Evolutionary conservation across 2,797 vertebrate genomes (phyloP).

Genomic region (Hybognathus amarus): DNA sequence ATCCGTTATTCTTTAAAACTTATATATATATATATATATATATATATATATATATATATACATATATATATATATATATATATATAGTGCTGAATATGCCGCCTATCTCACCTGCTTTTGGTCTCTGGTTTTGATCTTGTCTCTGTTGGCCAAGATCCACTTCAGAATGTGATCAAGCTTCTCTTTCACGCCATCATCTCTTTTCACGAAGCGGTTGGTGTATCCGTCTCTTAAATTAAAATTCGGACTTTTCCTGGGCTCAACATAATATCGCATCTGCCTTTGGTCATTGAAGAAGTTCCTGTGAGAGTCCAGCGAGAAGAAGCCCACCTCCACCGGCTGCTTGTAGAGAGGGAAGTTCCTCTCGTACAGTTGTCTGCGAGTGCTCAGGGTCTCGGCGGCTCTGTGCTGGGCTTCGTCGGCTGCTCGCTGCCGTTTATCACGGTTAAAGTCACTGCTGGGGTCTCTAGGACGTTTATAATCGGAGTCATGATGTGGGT

Average conservation of each 20-base stretch:
- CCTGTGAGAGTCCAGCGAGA: conserved; percentile 85
- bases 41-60: too few species aligned
- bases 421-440: conserved; percentile 15
- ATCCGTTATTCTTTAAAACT: too few species aligned
- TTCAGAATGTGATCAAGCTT: conserved; percentile 84
- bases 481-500: background rate
- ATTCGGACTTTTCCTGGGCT: conserved; percentile 76
- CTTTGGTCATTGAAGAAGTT: conserved; percentile 85
- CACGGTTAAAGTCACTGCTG: background rate
- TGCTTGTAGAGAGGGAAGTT: conserved; percentile 88
- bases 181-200: conserved; percentile 82
- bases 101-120: conserved; percentile 64
- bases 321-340: conserved; percentile 85
- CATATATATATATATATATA: too few species aligned
- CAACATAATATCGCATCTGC: conserved; percentile 84
- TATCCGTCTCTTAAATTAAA: conserved; percentile 88
- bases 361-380: conserved; percentile 78
- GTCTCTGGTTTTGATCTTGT: conserved; percentile 63
- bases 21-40: too few species aligned
- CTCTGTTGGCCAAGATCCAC: conserved; percentile 84
- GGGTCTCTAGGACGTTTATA: conserved; percentile 5
- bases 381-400: conserved; percentile 69
- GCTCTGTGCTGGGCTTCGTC: background rate
- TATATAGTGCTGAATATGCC: background rate
- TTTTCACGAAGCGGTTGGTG: conserved; percentile 78